Evolutionary conservation across 2,888 invertebrate genomes (phyloP).

Genomic region (Synergus laeviventris): DNA sequence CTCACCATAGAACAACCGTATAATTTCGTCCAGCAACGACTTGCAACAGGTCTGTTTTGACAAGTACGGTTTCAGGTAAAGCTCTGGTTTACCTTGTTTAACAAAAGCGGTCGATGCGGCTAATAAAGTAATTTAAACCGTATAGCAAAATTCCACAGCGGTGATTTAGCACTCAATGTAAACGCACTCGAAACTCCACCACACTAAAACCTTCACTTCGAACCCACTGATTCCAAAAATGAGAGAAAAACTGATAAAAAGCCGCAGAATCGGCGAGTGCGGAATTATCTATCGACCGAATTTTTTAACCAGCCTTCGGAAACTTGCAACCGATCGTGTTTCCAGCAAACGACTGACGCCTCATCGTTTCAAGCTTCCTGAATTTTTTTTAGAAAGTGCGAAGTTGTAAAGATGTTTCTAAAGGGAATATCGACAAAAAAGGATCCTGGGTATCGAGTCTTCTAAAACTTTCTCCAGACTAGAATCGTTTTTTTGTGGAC

Average conservation of each 20-base stretch:
- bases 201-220: conserved; percentile 12
- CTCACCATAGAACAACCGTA: conserved; percentile 7
- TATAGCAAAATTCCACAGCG: conserved; percentile 13
- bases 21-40: conserved; percentile 24
- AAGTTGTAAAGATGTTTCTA: conserved; percentile 14
- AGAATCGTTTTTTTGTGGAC: conserved; percentile 41
- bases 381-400: conserved; percentile 37
- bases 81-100: conserved; percentile 49
- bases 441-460: conserved; percentile 2
- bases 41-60: conserved; percentile 37
- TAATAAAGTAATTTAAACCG: conserved; percentile 60
- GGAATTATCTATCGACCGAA: background rate
- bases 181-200: conserved; percentile 1
- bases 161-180: conserved; percentile 31
- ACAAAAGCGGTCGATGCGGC: conserved; percentile 58
- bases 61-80: conserved; percentile 34
- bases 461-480: conserved; percentile 44
- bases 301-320: conserved; percentile 6
- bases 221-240: conserved; percentile 7
- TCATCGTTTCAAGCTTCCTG: background rate
- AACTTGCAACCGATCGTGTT: conserved; percentile 14
- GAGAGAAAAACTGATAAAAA: background rate
- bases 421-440: conserved; percentile 5
- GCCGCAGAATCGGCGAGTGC: background rate
- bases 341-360: conserved; percentile 27